Conservation (phyloP, 2,888 invertebrate species). For the Argynnis bischoffii region DNA sequence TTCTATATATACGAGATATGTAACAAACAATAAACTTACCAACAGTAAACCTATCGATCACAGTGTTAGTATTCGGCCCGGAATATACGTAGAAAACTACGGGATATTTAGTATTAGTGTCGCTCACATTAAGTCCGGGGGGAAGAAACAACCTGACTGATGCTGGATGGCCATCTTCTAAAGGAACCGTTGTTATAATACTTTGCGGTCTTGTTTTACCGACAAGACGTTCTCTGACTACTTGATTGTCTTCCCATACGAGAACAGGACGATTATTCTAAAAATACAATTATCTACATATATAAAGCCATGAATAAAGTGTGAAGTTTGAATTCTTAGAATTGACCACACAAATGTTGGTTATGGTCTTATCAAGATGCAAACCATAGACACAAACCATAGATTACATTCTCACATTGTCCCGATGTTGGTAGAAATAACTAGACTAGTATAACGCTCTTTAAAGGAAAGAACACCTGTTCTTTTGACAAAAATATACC, state of each 20-base stretch:
- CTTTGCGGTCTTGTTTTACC: constrained; percentile 77
- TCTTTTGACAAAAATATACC: too few species aligned
- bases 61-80: constrained; percentile 91
- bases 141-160: constrained; percentile 86
- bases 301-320: too few species aligned
- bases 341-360: too few species aligned
- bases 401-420: too few species aligned
- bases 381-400: too few species aligned
- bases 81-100: constrained; percentile 90
- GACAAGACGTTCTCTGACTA: constrained; percentile 75
- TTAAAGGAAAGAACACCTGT: too few species aligned
- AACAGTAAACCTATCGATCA: constrained; percentile 85
- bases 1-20: too few species aligned
- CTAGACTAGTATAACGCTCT: too few species aligned
- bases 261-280: constrained; percentile 50
- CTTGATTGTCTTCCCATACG: constrained; percentile 84
- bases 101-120: constrained; percentile 83
- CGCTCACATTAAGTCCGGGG: constrained; percentile 83
- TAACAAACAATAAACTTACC: constrained; percentile 62
- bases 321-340: background rate
- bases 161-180: constrained; percentile 82
- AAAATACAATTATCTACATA: background rate
- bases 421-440: too few species aligned
- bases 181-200: constrained; percentile 80
- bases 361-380: too few species aligned